Base-by-base conservation (phyloP, 2,113 vertebrate genomes). In the Cyprinodon variegatus region DNA sequence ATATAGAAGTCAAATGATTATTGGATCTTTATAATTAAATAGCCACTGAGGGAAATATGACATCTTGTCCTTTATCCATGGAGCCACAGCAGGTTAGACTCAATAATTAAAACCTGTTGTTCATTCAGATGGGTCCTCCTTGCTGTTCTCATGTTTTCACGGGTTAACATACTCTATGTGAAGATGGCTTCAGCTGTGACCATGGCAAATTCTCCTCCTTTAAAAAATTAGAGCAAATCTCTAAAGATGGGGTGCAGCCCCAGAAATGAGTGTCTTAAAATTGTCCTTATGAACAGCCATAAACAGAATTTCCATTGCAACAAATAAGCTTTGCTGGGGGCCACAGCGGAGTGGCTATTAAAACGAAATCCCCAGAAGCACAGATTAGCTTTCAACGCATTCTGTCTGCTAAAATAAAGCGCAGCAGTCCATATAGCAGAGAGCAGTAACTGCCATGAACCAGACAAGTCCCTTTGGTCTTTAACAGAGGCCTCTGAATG, bases 381-480 rank as follows among this genome's bases (percentile, higher is more conserved):
- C 75, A 57, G 68, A 83, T 83, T 69, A 53, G 39, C 77, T 79
- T 77, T 22, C 74, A 74, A 74, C 70, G 12, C 46, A 38, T 69
- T 80, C 78, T 72, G 71, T 64, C 74, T 74, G 77, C 70, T 67
- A 83, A 84, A 87, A 81, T 91, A 82, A 90, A 89, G 84, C 1
- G 85, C 78, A 84, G 76, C 53, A 79, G 84, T 85, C 78, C 79
- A 84, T 86, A 84, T 57, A 87, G 86, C 45, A 69, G 72, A 73
- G 62, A 37, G 73, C 81, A 73, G 74, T 82, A 85, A 90, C 60
- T 38, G 81, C 81, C 81, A 69, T 69, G 61, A 84, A 86, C 79
- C 68, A 84, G 85, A 92, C 20, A 63, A 83, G 80, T 90, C 83
- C 86, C 83, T 53, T 76, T 20, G 53, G 80, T 85, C 87, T 86